Evolutionary conservation across 2,888 invertebrate genomes (phyloP), one percentile per base, ranked within the genome.

Genomic region (Euplagia quadripunctaria): DNA sequence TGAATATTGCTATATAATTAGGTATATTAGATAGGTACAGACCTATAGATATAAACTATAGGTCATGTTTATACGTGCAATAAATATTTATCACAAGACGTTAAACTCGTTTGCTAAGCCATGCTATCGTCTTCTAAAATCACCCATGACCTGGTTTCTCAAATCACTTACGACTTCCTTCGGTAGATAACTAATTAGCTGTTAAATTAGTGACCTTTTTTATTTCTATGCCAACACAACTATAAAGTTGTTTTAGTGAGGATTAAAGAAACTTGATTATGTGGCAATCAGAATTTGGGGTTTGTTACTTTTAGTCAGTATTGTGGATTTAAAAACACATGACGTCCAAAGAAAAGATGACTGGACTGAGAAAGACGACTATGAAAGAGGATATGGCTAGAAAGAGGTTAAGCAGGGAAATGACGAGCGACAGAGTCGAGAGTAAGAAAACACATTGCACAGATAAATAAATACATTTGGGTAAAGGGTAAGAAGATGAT

Each of bases 131-230:
- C 61, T 49, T 70, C 68, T 73, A 73, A 64, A 69, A 67, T 74
- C 71, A 73, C 79, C 79, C 75, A 41, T 82, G 82, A 79, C 82
- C 82, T 41, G 42, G n/a, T 14, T 70, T 79, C 55, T 65, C 58
- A 66, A 69, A 52, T 31, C 73, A 80, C 51, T 79, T 75, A 76
- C n/a, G 71, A 75, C n/a, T 66, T 31, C 31, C 43, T 66, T 65
- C 16, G 7, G 16, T 20, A 66, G 73, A 75, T 72, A 76, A 66
- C 58, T 74, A 70, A 82, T 71, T 70, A 76, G 65, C 46, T 69
- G 58, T 69, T 76, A 61, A 46, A 41, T 65, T 20, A 20, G 4
- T 74, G 75, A 64, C 8, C 12, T 58, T 71, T 73, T 65, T 64
- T 58, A 41, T 69, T 69, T 9, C 42, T 55, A 43, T 55, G 43